phyloP scores from a whole-genome alignment of 2,888 invertebrate species.

The Athrips mouffetella region DNA sequence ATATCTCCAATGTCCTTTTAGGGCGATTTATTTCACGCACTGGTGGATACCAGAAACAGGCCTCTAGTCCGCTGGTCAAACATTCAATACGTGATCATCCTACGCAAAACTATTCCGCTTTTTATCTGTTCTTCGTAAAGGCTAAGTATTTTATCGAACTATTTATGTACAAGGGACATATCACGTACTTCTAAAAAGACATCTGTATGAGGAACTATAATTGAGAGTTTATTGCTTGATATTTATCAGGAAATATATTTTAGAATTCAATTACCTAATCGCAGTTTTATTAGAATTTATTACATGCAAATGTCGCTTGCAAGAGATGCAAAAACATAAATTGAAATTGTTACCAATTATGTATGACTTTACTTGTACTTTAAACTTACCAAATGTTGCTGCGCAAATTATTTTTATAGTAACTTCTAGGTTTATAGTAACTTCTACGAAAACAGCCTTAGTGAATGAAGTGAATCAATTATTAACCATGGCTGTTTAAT shows the following conservation, averaged over 20 bases:
- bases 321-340: not conserved
- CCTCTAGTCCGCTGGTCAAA: constrained; percentile 15
- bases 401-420: too few species aligned
- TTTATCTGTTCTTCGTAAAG: not conserved
- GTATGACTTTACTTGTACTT: constrained; percentile 11
- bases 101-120: constrained; percentile 6
- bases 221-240: too few species aligned
- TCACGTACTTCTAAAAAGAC: constrained; percentile 4
- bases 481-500: too few species aligned
- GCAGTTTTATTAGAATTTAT: not conserved
- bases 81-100: constrained; percentile 5
- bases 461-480: too few species aligned
- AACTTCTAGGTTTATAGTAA: too few species aligned
- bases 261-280: not conserved
- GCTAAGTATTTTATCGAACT: not conserved
- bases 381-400: too few species aligned
- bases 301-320: not conserved
- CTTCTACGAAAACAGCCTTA: too few species aligned
- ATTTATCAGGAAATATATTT: too few species aligned
- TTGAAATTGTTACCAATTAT: too few species aligned
- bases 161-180: constrained; percentile 5
- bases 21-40: constrained; percentile 38
- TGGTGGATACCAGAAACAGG: constrained; percentile 28
- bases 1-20: constrained; percentile 38
- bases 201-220: too few species aligned